Evolutionary conservation across 2,888 invertebrate species (phyloP).

Genomic region (Galeruca laticollis): DNA sequence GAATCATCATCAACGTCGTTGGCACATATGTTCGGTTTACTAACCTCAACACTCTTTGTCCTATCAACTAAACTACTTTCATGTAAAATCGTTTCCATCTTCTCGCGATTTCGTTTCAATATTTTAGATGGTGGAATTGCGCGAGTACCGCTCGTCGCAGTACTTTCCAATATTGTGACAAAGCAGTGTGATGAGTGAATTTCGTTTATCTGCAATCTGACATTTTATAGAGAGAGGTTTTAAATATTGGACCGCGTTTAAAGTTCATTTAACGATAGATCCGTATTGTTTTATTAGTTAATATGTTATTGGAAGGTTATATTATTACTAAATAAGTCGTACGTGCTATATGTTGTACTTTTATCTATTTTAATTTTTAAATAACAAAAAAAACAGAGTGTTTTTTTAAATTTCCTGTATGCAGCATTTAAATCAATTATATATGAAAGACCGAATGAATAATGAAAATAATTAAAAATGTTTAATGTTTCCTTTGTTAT

Average conservation of each 20-base stretch:
- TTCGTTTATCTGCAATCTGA: constrained; percentile 52
- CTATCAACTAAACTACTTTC: constrained; percentile 32
- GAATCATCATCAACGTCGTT: background rate
- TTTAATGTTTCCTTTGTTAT: too few species aligned
- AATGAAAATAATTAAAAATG: too few species aligned
- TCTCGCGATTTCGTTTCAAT: background rate
- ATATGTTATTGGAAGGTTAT: background rate
- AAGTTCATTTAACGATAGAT: constrained; percentile 51
- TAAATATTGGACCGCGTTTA: constrained; percentile 57
- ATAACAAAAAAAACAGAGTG: too few species aligned
- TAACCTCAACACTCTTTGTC: background rate
- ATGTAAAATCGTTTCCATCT: constrained; percentile 36
- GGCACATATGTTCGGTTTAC: background rate
- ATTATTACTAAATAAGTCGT: too few species aligned
- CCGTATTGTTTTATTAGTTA: background rate
- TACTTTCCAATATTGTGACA: constrained; percentile 21
- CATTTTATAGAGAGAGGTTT: constrained; percentile 55
- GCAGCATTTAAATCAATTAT: too few species aligned
- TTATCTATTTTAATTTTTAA: too few species aligned
- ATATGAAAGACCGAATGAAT: too few species aligned
- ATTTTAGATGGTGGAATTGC: background rate
- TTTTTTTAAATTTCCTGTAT: too few species aligned
- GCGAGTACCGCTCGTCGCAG: background rate
- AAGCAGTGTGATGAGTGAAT: constrained; percentile 35
- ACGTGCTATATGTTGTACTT: too few species aligned